These are phyloP conservation scores for Gavia stellata DNA, from an alignment of 2,113 vertebrate genomes.

Conservation along the genomic window DNA sequence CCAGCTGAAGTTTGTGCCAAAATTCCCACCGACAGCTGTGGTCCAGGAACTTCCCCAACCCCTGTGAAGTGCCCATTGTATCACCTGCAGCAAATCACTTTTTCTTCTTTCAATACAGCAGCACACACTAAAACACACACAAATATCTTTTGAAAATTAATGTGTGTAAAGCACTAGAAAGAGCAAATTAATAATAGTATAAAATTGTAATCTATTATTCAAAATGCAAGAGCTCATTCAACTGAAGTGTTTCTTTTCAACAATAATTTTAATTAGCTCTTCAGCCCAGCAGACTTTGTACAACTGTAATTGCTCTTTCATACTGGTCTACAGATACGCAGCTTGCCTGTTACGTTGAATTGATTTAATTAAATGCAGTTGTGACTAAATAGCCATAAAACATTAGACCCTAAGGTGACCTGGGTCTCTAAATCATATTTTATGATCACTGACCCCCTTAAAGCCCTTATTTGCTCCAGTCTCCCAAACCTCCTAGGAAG, in stretches of 20 bases:
- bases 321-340: neutral
- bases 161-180: neutral
- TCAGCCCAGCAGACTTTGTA: neutral
- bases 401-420: neutral
- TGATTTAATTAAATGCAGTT: neutral
- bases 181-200: neutral
- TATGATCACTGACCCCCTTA: neutral
- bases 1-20: neutral
- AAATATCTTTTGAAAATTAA: neutral
- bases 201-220: neutral
- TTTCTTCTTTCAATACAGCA: neutral
- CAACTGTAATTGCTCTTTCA: neutral
- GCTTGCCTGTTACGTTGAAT: neutral
- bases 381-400: neutral
- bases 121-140: neutral
- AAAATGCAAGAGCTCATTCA: neutral
- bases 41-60: neutral
- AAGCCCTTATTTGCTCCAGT: neutral
- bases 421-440: neutral
- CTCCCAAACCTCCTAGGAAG: neutral
- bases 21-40: neutral
- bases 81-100: neutral
- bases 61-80: neutral
- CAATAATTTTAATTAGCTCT: slow-evolving; percentile 16
- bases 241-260: neutral